These are phyloP conservation scores for Leptarthrus brevirostris DNA, from an alignment of 2,888 invertebrate genomes.

Conservation along the genomic window DNA sequence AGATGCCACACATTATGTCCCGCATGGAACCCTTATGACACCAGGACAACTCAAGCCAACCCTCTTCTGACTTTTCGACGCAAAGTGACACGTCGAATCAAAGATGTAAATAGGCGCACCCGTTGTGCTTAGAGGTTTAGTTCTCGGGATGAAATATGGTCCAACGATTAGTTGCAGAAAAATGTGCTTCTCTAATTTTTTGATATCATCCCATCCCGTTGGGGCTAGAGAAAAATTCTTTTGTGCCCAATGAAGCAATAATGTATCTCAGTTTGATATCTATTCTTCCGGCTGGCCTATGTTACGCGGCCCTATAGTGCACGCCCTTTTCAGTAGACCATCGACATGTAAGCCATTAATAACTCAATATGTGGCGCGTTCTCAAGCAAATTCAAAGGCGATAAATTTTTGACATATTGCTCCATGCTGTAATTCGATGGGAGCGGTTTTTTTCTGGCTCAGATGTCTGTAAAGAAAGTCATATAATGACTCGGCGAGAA, in stretches of 20 bases:
- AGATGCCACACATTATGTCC: constrained; percentile 36
- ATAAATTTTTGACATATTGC: constrained; percentile 52
- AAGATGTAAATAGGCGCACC: constrained; percentile 36
- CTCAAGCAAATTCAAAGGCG: constrained; percentile 48
- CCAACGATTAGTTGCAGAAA: constrained; percentile 38
- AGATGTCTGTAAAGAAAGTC: constrained; percentile 23
- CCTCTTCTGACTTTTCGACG: constrained; percentile 4
- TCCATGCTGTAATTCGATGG: constrained; percentile 31
- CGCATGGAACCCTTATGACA: constrained; percentile 37
- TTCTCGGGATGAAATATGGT: constrained; percentile 27
- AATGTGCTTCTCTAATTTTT: constrained; percentile 26
- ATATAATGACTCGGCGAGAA: constrained; percentile 17
- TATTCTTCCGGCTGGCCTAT: background rate
- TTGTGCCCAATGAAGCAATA: constrained; percentile 23
- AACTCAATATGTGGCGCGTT: constrained; percentile 39
- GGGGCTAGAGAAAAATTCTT: constrained; percentile 1
- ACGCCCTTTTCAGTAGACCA: constrained; percentile 38
- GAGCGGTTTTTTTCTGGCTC: constrained; percentile 33
- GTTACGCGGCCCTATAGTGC: constrained; percentile 20
- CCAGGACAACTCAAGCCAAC: constrained; percentile 19
- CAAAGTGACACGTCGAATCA: constrained; percentile 15
- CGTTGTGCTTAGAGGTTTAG: background rate
- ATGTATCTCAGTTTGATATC: constrained; percentile 21
- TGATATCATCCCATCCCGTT: background rate
- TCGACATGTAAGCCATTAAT: constrained; percentile 34